Conservation (phyloP, 2,797 vertebrate species). For the Myotis planiceps region DNA sequence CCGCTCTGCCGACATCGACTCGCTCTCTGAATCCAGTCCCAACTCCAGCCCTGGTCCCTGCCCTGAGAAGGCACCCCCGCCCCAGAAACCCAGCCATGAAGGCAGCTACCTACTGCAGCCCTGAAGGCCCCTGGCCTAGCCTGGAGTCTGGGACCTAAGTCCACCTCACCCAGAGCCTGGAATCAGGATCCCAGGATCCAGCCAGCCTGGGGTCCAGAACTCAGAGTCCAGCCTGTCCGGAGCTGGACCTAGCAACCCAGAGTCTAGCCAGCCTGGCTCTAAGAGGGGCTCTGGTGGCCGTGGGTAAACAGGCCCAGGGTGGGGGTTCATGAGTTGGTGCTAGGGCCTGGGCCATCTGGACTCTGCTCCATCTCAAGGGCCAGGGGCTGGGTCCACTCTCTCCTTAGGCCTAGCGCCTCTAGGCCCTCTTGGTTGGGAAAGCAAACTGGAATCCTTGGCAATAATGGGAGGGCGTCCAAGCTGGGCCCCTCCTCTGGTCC, state of each 20-base stretch:
- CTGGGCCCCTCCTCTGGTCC: conserved; percentile 68
- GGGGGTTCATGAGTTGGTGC: conserved; percentile 74
- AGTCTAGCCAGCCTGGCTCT: conserved; percentile 47
- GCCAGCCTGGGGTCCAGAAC: conserved; percentile 43
- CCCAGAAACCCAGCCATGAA: conserved; percentile 86
- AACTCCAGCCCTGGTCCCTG: conserved; percentile 84
- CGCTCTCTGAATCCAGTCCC: conserved; percentile 78
- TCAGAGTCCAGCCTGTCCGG: not conserved
- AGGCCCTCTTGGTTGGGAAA: conserved; percentile 45
- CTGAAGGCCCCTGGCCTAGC: conserved; percentile 73
- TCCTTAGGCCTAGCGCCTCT: conserved; percentile 1
- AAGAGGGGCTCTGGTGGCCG: not conserved
- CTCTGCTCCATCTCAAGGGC: conserved; percentile 51
- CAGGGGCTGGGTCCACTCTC: conserved; percentile 25
- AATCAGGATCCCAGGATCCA: conserved; percentile 51
- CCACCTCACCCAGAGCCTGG: conserved; percentile 32
- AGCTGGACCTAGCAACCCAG: conserved; percentile 2
- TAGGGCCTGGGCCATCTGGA: conserved; percentile 70
- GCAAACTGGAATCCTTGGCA: conserved; percentile 74
- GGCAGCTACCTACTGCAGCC: conserved; percentile 89
- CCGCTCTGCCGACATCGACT: conserved; percentile 77
- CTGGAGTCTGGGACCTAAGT: conserved; percentile 58
- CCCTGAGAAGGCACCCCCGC: conserved; percentile 81
- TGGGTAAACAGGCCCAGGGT: not conserved
- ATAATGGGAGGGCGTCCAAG: conserved; percentile 76